A percentile compares a stretch with the other conserved stretches of the same genome.
These are phyloP conservation scores for Ophioninae sp. DNA, from an alignment of 2,888 invertebrate genomes.

Conservation along the genomic window DNA sequence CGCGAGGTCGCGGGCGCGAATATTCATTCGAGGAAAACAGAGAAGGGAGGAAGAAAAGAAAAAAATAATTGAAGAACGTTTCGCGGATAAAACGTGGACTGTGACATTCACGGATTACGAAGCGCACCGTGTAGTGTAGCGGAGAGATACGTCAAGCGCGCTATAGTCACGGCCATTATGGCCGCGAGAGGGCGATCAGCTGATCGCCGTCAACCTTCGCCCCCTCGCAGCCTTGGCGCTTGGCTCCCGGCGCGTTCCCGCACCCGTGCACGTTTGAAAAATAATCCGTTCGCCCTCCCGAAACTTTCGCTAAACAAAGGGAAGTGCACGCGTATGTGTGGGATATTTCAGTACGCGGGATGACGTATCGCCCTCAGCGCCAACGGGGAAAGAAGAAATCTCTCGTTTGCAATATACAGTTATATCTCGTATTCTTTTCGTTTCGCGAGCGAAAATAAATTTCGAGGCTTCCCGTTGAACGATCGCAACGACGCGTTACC, in stretches of 20 bases:
- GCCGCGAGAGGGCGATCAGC: slow-evolving; percentile 69
- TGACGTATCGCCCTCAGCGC: background rate
- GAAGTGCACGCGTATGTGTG: background rate
- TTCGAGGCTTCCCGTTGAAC: background rate
- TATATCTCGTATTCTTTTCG: background rate
- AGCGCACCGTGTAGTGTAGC: background rate
- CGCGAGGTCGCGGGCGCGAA: background rate
- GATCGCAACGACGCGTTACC: background rate
- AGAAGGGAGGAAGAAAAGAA: background rate
- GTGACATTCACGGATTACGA: background rate
- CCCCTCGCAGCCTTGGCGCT: slow-evolving; percentile 30
- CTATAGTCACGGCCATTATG: slow-evolving; percentile 64
- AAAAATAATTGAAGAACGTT: background rate
- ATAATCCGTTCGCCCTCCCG: background rate
- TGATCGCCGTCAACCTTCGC: slow-evolving; percentile 72
- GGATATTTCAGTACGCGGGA: background rate
- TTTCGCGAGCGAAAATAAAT: background rate
- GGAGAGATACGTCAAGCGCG: background rate
- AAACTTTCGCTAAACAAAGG: background rate
- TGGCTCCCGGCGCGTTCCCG: slow-evolving; percentile 49
- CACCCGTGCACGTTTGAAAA: slow-evolving; percentile 10
- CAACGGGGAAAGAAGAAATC: background rate
- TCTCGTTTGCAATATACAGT: background rate
- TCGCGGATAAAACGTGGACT: slow-evolving; percentile 10
- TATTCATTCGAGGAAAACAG: background rate